Percentiles rank a stretch among this genome's conserved stretches.
phyloP scores from a whole-genome alignment of 2,113 vertebrate species.

The Rutilus rutilus region DNA sequence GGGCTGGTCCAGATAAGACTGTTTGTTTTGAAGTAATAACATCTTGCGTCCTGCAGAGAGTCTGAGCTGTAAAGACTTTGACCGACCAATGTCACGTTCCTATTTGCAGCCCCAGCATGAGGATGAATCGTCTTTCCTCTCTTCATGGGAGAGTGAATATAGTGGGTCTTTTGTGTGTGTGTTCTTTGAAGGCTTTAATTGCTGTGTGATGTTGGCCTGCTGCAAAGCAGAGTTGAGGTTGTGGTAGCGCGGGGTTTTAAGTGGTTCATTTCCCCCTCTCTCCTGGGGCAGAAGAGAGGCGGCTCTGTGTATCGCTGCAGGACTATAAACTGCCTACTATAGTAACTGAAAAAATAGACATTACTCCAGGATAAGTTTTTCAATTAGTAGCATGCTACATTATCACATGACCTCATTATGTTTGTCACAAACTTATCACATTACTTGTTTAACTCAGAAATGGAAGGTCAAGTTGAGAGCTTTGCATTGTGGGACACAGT shows the following conservation, averaged over 20 bases:
- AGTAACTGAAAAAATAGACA: background rate
- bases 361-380: slow-evolving; percentile 33
- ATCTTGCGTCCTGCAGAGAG: background rate
- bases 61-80: background rate
- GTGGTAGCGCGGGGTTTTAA: slow-evolving; percentile 53
- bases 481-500: background rate
- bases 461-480: background rate
- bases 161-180: slow-evolving; percentile 29
- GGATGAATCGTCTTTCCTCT: slow-evolving; percentile 8
- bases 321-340: background rate
- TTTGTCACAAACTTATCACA: background rate
- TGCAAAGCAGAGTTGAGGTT: slow-evolving; percentile 52
- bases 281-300: background rate
- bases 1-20: slow-evolving; percentile 9
- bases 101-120: slow-evolving; percentile 14
- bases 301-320: slow-evolving; percentile 31
- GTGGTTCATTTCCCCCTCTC: slow-evolving; percentile 51
- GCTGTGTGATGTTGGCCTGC: slow-evolving; percentile 56
- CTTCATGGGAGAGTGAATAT: background rate
- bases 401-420: background rate
- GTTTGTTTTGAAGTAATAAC: slow-evolving; percentile 12
- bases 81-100: slow-evolving; percentile 11
- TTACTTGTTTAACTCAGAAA: background rate
- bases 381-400: background rate
- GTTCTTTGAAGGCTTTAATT: slow-evolving; percentile 42